Evolutionary conservation across 2,797 vertebrate species (phyloP).

Genomic region (Margarornis squamiger): DNA sequence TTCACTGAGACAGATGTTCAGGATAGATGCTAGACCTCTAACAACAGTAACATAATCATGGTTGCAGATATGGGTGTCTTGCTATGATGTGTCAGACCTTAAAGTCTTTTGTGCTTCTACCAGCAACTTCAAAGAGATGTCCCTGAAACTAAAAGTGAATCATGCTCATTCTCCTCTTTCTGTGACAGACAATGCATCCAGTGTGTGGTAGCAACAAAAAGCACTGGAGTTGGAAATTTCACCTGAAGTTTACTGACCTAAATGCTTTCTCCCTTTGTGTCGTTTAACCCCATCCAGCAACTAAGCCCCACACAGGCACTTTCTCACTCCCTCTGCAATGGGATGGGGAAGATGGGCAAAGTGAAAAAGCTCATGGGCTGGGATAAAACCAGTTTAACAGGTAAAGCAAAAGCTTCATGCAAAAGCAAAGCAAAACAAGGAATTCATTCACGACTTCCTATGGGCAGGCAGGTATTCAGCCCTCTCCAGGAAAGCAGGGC

Average conservation of each 20-base stretch:
- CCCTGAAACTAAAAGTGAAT: not conserved
- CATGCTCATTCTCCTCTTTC: not conserved
- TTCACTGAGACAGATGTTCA: not conserved
- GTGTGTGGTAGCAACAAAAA: not conserved
- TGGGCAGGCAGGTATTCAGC: not conserved
- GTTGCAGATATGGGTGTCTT: not conserved
- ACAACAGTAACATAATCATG: not conserved
- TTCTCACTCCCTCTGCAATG: not conserved
- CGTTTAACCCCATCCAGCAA: not conserved
- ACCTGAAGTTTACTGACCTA: not conserved
- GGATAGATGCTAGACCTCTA: not conserved
- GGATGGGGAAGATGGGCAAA: not conserved
- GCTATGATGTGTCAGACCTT: not conserved
- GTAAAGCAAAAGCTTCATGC: not conserved
- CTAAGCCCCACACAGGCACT: not conserved
- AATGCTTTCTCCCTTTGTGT: not conserved
- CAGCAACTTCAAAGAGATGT: not conserved
- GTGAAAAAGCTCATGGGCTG: not conserved
- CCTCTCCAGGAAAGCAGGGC: not conserved
- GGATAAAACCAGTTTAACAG: not conserved
- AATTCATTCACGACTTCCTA: not conserved
- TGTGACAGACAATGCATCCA: not conserved
- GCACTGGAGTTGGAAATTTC: not conserved
- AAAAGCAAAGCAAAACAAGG: not conserved
- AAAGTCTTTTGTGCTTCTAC: not conserved